phyloP scores from a whole-genome alignment of 2,113 vertebrate species.

The Puma concolor region DNA sequence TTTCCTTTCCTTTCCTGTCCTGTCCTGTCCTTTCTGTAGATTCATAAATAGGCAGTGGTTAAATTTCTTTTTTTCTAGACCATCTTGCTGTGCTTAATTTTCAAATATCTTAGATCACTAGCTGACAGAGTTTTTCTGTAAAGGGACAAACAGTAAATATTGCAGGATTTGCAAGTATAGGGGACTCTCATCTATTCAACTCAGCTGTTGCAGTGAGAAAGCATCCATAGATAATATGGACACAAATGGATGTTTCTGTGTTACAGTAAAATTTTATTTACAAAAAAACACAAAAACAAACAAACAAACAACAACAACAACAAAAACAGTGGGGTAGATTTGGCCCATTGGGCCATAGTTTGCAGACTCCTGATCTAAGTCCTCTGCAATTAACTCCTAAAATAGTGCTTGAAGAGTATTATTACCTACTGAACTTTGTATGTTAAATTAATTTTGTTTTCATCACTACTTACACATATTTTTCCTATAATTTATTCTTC shows the following conservation, averaged over 20 bases:
- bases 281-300: no score
- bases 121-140: not conserved
- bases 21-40: not conserved
- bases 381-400: not conserved
- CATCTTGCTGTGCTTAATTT: constrained; percentile 32
- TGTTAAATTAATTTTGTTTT: constrained; percentile 41
- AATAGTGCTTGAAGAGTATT: not conserved
- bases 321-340: not conserved
- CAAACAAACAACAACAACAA: no score
- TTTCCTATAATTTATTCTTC: constrained; percentile 26
- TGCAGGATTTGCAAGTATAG: not conserved
- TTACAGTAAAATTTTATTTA: constrained; percentile 30
- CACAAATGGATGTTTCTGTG: not conserved
- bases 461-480: not conserved
- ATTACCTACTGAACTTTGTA: constrained; percentile 3
- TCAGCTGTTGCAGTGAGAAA: not conserved
- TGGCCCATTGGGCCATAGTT: not conserved
- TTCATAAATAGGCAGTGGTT: not conserved
- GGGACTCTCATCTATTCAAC: not conserved
- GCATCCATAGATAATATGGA: not conserved
- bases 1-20: no score
- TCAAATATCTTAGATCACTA: not conserved
- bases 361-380: constrained; percentile 4
- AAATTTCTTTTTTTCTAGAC: not conserved
- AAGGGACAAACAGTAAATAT: constrained; percentile 16